Evolutionary conservation across 2,113 vertebrate species (phyloP).

Genomic region (Dipodomys spectabilis): DNA sequence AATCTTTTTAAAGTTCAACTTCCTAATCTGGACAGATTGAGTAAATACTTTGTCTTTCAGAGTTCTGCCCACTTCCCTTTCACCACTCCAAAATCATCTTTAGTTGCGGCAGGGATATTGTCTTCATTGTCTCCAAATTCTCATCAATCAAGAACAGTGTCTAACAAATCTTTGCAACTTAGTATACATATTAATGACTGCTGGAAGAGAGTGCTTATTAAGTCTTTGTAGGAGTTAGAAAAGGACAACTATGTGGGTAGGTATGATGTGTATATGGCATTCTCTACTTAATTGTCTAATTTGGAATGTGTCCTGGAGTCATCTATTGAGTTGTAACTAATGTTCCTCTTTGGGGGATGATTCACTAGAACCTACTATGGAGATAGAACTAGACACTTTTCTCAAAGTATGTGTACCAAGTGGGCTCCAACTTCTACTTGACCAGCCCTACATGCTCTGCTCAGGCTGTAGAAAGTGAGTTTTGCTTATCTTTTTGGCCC

Average conservation of each 20-base stretch:
- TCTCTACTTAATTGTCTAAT: background rate
- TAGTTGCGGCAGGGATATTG: background rate
- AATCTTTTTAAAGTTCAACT: slow-evolving; percentile 31
- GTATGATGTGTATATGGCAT: background rate
- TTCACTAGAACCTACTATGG: background rate
- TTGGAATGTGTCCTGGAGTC: background rate
- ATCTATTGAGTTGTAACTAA: background rate
- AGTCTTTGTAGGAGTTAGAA: background rate
- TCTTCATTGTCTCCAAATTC: background rate
- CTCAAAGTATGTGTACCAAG: background rate
- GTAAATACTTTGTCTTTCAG: slow-evolving; percentile 1
- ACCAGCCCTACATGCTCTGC: background rate
- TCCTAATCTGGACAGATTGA: background rate
- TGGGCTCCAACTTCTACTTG: background rate
- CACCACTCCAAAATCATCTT: background rate
- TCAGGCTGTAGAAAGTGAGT: background rate
- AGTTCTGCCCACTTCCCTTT: background rate
- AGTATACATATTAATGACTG: background rate
- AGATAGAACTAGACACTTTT: background rate
- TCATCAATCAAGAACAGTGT: background rate
- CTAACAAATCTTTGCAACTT: background rate
- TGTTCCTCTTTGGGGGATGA: background rate
- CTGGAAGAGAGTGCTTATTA: background rate
- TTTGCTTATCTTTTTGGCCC: background rate
- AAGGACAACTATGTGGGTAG: background rate